Evolutionary conservation across 2,888 invertebrate genomes (phyloP), one percentile per base, ranked within the genome.

Genomic region (Pilophorus perplexus): DNA sequence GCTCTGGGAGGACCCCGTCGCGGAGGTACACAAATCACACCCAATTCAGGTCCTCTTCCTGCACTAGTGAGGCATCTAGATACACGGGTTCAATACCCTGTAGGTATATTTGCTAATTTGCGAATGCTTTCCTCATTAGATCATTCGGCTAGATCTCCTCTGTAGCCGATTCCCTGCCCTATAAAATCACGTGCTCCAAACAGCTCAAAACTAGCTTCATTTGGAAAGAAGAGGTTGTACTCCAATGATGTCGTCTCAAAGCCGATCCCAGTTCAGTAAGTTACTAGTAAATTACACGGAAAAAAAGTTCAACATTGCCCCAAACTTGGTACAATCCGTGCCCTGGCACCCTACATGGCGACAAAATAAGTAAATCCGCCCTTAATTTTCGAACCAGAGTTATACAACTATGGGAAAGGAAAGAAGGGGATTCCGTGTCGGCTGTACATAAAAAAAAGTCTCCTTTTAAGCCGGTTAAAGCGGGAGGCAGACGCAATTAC

Each of bases 331-430:
- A 62, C 62, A 62, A 46, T 62, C 62, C 62, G 62, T 62, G 46
- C 62, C 62, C 20, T 62, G 62, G 62, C 62, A 62, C 62, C 48
- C 62, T 62, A 62, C 62, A 62, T 62, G 62, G 62, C 62, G 62
- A 62, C 62, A 62, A 62, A 62, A 62, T 44, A 46, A 62, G 62
- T 62, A 62, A 62, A 62, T 18, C 44, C 16, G 40, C 22, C 46
- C 62, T 38, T 62, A 38, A 62, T 38, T 62, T 62, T 20, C 23
- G 48, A 38, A 62, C 62, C 48, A 46, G 62, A 62, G 62, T 62
- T 62, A 62, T 62, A 62, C 28, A 62, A 62, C 62, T 62, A 62
- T 62, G 25, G 20, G 18, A 10, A 25, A 14, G 42, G 27, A 59
- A 59, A 62, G 62, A 28, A 16, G 46, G 54, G 16, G 42, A 52